Conservation (phyloP, 2,797 vertebrate species). For the Eulemur coronatus region DNA sequence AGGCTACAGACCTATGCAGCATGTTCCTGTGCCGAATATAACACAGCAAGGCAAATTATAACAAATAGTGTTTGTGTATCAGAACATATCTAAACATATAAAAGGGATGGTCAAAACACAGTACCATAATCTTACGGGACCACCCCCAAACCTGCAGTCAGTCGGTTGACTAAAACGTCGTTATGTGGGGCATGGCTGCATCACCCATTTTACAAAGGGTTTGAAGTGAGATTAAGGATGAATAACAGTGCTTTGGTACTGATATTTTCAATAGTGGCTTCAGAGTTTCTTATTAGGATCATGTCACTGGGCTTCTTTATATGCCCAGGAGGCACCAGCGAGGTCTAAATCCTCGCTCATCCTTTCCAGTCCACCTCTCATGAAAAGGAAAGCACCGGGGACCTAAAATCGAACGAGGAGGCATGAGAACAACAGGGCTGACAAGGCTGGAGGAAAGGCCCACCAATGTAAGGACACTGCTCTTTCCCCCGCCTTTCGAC, state of each 20-base stretch:
- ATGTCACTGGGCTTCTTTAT: slow-evolving; percentile 17
- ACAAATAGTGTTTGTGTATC: not conserved
- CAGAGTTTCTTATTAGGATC: slow-evolving; percentile 43
- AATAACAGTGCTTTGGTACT: not conserved
- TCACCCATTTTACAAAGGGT: not conserved
- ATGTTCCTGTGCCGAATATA: not conserved
- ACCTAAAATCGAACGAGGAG: not conserved
- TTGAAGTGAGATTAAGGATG: slow-evolving; percentile 52
- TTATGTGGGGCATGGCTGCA: not conserved
- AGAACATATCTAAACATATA: not conserved
- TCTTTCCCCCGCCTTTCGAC: not conserved
- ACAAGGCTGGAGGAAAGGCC: not conserved
- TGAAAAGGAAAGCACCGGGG: not conserved
- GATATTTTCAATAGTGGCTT: slow-evolving; percentile 28
- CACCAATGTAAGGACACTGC: not conserved
- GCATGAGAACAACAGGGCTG: not conserved
- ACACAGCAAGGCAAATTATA: not conserved
- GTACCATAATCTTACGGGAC: not conserved
- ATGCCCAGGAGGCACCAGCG: not conserved
- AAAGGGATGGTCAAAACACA: not conserved
- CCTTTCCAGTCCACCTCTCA: not conserved
- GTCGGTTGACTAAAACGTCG: not conserved
- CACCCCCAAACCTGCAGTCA: not conserved
- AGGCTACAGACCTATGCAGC: not conserved
- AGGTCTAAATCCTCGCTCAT: not conserved